These are phyloP conservation scores for Oscheius sp. DNA, from an alignment of 2,888 invertebrate genomes.

Conservation along the genomic window DNA sequence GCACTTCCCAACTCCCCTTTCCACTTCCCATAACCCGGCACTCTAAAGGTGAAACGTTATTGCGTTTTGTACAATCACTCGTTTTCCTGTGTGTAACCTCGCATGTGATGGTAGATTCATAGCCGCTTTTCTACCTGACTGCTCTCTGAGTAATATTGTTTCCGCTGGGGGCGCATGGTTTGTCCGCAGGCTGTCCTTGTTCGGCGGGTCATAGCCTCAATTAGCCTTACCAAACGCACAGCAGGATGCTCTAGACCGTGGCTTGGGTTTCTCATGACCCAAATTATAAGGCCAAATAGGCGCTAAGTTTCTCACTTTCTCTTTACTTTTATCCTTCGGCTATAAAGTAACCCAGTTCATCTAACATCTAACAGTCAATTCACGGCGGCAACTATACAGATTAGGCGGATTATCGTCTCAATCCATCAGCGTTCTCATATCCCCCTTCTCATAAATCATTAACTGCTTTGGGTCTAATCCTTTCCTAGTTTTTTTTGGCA, in stretches of 20 bases:
- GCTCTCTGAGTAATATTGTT: conserved; percentile 15
- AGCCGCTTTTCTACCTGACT: conserved; percentile 22
- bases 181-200: conserved; percentile 32
- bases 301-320: conserved; percentile 14
- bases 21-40: neutral
- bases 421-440: conserved; percentile 12
- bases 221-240: conserved; percentile 31
- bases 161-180: conserved; percentile 23
- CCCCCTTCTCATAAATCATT: neutral
- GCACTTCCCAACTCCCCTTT: neutral
- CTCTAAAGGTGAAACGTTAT: neutral
- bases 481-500: neutral
- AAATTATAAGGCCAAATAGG: conserved; percentile 2
- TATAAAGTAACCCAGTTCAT: neutral
- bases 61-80: neutral
- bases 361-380: neutral
- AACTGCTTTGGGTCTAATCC: neutral
- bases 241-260: conserved; percentile 29
- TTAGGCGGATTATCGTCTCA: conserved; percentile 2
- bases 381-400: neutral
- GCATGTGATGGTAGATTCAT: neutral
- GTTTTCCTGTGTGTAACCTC: neutral
- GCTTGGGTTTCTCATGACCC: conserved; percentile 32
- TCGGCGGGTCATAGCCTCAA: conserved; percentile 34
- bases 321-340: neutral